These are phyloP conservation scores for Sebastes cheni DNA, from an alignment of 2,797 vertebrate species.

Conservation along the genomic window DNA sequence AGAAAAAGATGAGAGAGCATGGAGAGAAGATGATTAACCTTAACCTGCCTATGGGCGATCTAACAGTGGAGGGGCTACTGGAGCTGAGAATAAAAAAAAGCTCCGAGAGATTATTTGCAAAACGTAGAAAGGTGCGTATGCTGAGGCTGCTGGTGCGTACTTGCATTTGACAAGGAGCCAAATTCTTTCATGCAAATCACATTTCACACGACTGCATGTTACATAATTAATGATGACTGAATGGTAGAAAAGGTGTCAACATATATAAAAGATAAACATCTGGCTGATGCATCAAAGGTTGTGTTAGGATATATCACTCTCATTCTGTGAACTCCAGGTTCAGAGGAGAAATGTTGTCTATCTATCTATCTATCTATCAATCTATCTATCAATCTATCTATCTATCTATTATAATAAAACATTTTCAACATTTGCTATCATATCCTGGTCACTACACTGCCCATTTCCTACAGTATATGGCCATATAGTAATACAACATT, in stretches of 20 bases:
- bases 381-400: too few relatives aligned
- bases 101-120: conserved; percentile 44
- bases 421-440: background rate
- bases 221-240: conserved; percentile 35
- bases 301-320: conserved; percentile 17
- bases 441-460: background rate
- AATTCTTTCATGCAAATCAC: conserved; percentile 24
- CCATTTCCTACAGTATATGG: background rate
- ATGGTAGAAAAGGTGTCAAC: conserved; percentile 20
- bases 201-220: conserved; percentile 27
- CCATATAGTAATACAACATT: background rate
- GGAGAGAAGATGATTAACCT: conserved; percentile 76
- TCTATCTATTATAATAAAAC: background rate
- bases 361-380: too few relatives aligned
- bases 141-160: conserved; percentile 8
- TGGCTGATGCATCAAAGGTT: background rate
- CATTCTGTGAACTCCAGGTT: background rate
- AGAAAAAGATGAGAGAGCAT: conserved; percentile 49
- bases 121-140: conserved; percentile 16
- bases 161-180: conserved; percentile 6
- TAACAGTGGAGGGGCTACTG: conserved; percentile 40
- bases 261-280: conserved; percentile 27
- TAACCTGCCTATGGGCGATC: conserved; percentile 68
- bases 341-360: conserved; percentile 15
- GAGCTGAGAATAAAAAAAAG: conserved; percentile 35